These are phyloP conservation scores for Rhegmatorhina hoffmannsi DNA, from an alignment of 2,113 vertebrate species.

Conservation along the genomic window DNA sequence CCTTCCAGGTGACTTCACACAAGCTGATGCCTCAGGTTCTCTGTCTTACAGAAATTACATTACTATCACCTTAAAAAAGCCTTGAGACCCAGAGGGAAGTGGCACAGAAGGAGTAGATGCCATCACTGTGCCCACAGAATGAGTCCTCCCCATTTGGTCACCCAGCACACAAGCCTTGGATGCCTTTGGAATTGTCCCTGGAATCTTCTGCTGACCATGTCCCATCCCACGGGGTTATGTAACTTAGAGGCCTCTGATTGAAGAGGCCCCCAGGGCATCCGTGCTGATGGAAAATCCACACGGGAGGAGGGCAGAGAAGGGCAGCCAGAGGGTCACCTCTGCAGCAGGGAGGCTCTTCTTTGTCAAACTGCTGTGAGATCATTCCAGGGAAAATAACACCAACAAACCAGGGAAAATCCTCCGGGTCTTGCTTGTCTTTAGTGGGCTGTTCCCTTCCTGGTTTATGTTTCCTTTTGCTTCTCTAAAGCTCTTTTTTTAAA, in stretches of 20 bases:
- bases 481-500: background rate
- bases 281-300: background rate
- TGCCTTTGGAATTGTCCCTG: background rate
- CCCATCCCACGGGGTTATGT: background rate
- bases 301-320: background rate
- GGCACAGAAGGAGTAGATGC: background rate
- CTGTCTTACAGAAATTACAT: background rate
- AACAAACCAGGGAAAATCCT: background rate
- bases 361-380: background rate
- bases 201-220: background rate
- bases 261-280: background rate
- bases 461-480: background rate
- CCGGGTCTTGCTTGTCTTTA: background rate
- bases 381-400: background rate
- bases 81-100: background rate
- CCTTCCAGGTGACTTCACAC: background rate
- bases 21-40: background rate
- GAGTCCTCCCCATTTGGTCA: background rate
- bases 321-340: background rate
- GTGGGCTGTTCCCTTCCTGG: background rate
- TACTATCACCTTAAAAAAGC: background rate
- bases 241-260: background rate
- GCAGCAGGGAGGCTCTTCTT: background rate
- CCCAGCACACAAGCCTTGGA: rapidly evolving
- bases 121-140: background rate